phyloP scores from a whole-genome alignment of 1,140 invertebrate species.

The Bombus fervidus region DNA sequence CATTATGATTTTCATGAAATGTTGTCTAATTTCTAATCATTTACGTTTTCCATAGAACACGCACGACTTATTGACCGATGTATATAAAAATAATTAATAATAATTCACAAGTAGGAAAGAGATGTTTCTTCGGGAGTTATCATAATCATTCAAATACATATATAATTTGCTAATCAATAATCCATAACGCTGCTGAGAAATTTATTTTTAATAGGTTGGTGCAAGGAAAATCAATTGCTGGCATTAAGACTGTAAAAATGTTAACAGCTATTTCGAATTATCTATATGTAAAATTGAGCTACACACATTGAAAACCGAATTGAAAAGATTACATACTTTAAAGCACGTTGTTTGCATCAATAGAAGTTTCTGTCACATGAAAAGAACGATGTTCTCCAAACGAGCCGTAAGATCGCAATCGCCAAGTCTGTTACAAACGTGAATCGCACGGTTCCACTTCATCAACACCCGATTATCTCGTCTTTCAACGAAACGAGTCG shows the following conservation, averaged over 20 bases:
- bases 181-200: background rate
- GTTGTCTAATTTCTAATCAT: background rate
- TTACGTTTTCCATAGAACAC: background rate
- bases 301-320: background rate
- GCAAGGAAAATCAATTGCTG: background rate
- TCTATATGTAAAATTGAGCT: background rate
- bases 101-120: background rate
- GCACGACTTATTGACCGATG: no score
- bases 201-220: no score
- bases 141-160: background rate
- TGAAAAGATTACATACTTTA: background rate
- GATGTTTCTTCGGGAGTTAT: background rate
- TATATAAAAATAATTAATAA: background rate
- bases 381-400: background rate
- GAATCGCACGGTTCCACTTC: conserved; percentile 17
- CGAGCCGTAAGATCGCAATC: background rate
- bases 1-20: background rate
- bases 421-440: background rate
- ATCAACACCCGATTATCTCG: conserved; percentile 35
- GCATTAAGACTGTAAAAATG: background rate
- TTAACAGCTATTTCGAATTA: background rate
- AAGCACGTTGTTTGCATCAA: background rate
- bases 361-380: background rate
- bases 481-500: conserved; percentile 1
- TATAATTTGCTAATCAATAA: background rate